These are phyloP conservation scores for Vimba vimba DNA, from an alignment of 2,113 vertebrate species.

Conservation along the genomic window DNA sequence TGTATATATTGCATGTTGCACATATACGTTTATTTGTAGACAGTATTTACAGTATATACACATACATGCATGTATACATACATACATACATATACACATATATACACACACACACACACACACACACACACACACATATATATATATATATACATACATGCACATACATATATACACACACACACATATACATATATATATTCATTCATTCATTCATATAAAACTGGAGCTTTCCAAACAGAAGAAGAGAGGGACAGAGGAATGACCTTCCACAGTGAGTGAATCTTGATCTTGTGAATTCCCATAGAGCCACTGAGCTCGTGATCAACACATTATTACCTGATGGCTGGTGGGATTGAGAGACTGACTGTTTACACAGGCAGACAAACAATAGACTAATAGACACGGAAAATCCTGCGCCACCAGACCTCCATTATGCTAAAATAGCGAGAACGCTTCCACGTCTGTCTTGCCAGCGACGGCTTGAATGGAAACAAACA, in stretches of 20 bases:
- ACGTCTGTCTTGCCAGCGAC: background rate
- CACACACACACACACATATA: no score
- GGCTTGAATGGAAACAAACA: slow-evolving; percentile 8
- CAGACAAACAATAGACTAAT: slow-evolving; percentile 55
- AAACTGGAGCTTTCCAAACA: background rate
- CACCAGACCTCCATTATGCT: slow-evolving; percentile 41
- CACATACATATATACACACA: no score
- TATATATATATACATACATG: no score
- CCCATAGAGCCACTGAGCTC: background rate
- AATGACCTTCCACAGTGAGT: slow-evolving; percentile 43
- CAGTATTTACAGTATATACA: no score
- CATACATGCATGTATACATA: no score
- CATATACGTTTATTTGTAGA: no score
- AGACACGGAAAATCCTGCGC: background rate
- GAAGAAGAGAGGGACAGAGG: slow-evolving; percentile 40
- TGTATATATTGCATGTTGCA: no score
- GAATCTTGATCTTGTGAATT: slow-evolving; percentile 11
- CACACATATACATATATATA: no score
- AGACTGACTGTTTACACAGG: slow-evolving; percentile 25
- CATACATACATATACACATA: no score
- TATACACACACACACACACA: no score
- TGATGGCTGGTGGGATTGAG: slow-evolving; percentile 38
- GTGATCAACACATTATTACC: slow-evolving; percentile 41
- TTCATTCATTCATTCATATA: no score
- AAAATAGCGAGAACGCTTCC: background rate